A percentile compares a stretch with the other conserved stretches of the same genome.
These are phyloP conservation scores for Drosophila mercatorum DNA, from an alignment of 2,888 invertebrate genomes.

Conservation along the genomic window DNA sequence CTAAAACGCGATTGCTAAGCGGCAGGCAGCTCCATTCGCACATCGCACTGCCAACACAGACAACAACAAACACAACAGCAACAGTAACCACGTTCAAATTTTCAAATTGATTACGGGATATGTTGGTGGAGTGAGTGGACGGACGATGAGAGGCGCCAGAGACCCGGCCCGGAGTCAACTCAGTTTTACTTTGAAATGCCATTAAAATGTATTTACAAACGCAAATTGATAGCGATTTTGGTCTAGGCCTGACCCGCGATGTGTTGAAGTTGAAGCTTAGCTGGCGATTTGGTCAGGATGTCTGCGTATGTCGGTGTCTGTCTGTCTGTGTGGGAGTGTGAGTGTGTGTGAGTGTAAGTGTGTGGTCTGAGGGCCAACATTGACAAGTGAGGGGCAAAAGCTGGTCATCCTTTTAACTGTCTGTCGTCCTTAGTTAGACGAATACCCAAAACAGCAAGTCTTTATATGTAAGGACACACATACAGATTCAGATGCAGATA, in stretches of 20 bases:
- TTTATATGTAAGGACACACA: neutral
- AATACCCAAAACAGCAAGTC: conserved; percentile 22
- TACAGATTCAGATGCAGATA: neutral
- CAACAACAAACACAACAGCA: conserved; percentile 3
- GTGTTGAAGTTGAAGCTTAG: conserved; percentile 74
- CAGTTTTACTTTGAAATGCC: conserved; percentile 77
- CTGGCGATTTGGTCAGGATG: conserved; percentile 55
- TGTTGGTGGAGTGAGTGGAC: conserved; percentile 22
- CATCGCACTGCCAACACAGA: conserved; percentile 20
- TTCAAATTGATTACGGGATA: conserved; percentile 73
- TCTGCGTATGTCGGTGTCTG: neutral
- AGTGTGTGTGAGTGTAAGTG: conserved; percentile 1
- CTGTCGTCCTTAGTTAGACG: conserved; percentile 6
- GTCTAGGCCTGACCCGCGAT: conserved; percentile 45
- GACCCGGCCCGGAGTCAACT: conserved; percentile 46
- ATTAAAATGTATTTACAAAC: conserved; percentile 81
- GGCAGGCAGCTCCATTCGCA: conserved; percentile 20
- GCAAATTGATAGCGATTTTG: conserved; percentile 79
- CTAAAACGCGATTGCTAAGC: conserved; percentile 19
- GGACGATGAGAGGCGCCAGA: conserved; percentile 17
- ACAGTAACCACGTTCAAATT: conserved; percentile 56
- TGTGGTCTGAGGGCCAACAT: conserved; percentile 14
- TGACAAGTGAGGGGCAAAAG: neutral
- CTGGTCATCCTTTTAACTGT: conserved; percentile 24
- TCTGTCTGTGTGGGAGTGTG: neutral